Evolutionary conservation across 2,888 invertebrate genomes (phyloP).

Genomic region (Polietes domitor): DNA sequence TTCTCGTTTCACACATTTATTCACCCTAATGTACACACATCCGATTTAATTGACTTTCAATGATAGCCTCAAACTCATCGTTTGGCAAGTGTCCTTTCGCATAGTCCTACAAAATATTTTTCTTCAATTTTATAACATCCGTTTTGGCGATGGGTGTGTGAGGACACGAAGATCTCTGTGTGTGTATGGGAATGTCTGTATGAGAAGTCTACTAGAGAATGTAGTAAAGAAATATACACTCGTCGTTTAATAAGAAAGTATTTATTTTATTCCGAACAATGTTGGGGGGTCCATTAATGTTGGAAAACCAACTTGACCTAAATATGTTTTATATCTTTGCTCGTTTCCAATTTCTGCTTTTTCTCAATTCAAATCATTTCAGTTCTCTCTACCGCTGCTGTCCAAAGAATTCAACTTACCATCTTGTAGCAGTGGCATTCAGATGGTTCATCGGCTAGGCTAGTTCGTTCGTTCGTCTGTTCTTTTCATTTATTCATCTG

Average conservation of each 20-base stretch:
- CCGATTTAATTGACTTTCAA: no score
- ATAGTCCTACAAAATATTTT: no score
- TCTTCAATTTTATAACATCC: no score
- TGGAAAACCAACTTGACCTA: conserved; percentile 50
- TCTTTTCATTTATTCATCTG: not conserved
- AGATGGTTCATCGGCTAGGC: not conserved
- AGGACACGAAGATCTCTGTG: no score
- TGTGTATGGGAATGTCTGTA: no score
- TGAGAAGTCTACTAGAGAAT: no score
- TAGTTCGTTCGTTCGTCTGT: no score
- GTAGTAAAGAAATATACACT: not conserved
- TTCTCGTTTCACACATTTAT: no score
- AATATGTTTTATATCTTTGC: conserved; percentile 36
- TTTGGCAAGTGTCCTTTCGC: no score
- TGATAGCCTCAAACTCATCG: no score
- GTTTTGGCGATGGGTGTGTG: no score
- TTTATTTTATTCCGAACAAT: conserved; percentile 9
- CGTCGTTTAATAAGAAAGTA: not conserved
- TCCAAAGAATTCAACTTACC: not conserved
- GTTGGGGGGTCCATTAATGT: conserved; percentile 41
- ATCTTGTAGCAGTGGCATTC: not conserved
- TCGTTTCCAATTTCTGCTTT: not conserved
- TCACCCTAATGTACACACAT: no score
- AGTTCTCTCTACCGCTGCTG: not conserved
- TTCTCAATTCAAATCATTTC: not conserved